Conservation (phyloP, 2,888 invertebrate genomes). For the Cotesia congregata region DNA sequence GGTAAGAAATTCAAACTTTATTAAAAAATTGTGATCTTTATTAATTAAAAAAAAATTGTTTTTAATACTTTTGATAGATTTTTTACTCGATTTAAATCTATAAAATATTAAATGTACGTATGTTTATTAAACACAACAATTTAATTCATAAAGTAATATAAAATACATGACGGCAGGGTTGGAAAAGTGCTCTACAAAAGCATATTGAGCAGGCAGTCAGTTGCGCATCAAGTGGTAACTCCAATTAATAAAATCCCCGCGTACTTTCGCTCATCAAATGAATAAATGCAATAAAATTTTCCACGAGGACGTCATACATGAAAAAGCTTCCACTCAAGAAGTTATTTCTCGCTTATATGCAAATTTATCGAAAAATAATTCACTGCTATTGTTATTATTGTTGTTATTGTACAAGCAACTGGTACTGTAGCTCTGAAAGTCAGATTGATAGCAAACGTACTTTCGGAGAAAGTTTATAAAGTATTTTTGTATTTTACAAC, state of each 20-base stretch:
- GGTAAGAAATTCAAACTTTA: no score
- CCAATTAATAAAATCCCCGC: constrained; percentile 40
- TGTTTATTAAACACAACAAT: not conserved
- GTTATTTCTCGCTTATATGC: no score
- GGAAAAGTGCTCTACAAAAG: constrained; percentile 17
- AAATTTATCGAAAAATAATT: no score
- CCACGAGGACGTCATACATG: constrained; percentile 1
- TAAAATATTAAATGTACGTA: not conserved
- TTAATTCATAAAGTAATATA: not conserved
- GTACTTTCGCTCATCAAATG: constrained; percentile 15
- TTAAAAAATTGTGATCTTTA: no score
- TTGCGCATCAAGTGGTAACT: constrained; percentile 33
- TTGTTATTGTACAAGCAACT: not conserved
- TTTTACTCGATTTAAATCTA: not conserved
- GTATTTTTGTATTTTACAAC: constrained; percentile 2
- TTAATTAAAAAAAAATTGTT: no score
- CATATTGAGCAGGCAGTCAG: constrained; percentile 39
- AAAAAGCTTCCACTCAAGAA: no score
- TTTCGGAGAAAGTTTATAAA: not conserved
- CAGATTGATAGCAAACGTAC: not conserved
- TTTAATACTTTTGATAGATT: no score
- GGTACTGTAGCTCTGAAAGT: not conserved
- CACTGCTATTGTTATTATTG: no score
- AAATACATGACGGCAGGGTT: constrained; percentile 7
- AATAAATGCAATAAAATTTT: constrained; percentile 13